phyloP scores from a whole-genome alignment of 1,140 invertebrate genomes.

The Leptoteleia sp. region DNA sequence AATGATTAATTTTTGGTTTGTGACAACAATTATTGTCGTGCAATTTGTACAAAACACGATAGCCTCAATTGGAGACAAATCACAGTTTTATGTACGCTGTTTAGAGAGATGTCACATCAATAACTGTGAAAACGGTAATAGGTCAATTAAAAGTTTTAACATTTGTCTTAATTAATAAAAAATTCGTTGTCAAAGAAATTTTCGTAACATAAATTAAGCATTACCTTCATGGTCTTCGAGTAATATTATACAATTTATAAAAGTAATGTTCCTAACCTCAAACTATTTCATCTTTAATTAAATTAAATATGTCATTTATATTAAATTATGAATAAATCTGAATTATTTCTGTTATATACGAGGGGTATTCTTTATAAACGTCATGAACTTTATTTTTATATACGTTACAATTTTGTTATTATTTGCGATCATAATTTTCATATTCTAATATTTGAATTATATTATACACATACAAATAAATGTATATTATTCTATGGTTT shows the following conservation, averaged over 20 bases:
- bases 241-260: no score
- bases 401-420: no score
- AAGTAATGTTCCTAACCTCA: constrained; percentile 14
- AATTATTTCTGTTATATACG: background rate
- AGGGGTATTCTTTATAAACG: no score
- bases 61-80: constrained; percentile 76
- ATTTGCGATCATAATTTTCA: no score
- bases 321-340: background rate
- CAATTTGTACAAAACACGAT: constrained; percentile 15
- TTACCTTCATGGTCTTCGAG: no score
- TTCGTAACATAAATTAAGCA: no score
- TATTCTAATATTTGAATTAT: no score
- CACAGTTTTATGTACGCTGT: constrained; percentile 76
- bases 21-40: constrained; percentile 10
- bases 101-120: constrained; percentile 73
- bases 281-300: no score
- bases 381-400: no score
- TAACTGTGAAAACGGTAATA: constrained; percentile 76
- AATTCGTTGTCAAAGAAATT: background rate
- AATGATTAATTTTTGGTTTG: constrained; percentile 14
- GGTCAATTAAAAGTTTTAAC: constrained; percentile 12
- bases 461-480: no score
- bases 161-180: background rate
- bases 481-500: no score
- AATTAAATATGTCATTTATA: no score